These are phyloP conservation scores for Andrena camellia DNA, from an alignment of 2,888 invertebrate species.

Conservation along the genomic window DNA sequence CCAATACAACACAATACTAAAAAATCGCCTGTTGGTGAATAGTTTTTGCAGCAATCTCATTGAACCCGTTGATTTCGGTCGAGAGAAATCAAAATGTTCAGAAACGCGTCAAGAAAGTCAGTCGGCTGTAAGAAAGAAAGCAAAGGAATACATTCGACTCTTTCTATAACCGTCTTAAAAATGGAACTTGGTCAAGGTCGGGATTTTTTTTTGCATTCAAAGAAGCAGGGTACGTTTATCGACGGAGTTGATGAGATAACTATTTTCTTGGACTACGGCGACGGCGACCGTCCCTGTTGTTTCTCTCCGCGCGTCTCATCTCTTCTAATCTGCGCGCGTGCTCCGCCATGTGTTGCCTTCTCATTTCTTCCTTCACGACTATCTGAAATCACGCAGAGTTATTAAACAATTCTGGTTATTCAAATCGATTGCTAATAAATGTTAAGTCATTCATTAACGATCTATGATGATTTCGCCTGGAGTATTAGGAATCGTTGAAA, in stretches of 20 bases:
- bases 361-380: slow-evolving; percentile 94
- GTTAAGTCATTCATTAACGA: background rate
- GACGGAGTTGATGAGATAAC: slow-evolving; percentile 37
- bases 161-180: slow-evolving; percentile 16
- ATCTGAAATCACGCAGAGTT: slow-evolving; percentile 87
- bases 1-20: slow-evolving; percentile 3
- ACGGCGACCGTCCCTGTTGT: slow-evolving; percentile 82
- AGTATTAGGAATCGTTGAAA: too few relatives aligned
- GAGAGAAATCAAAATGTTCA: slow-evolving; percentile 15
- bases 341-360: slow-evolving; percentile 94
- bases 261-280: slow-evolving; percentile 83
- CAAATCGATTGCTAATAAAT: background rate
- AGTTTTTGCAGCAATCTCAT: slow-evolving; percentile 4
- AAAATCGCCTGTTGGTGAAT: slow-evolving; percentile 24
- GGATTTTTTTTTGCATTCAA: slow-evolving; percentile 37
- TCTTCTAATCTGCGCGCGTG: slow-evolving; percentile 93
- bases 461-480: too few relatives aligned
- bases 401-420: background rate
- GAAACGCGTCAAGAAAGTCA: slow-evolving; percentile 9
- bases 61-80: background rate
- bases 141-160: slow-evolving; percentile 21
- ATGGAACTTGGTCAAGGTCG: slow-evolving; percentile 24
- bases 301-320: slow-evolving; percentile 87
- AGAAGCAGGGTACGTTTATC: slow-evolving; percentile 62
- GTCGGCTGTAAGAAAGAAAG: slow-evolving; percentile 22